A percentile compares a stretch with the other conserved stretches of the same genome.
Evolutionary conservation across 2,113 vertebrate species (phyloP).

Genomic region (Antechinus flavipes): DNA sequence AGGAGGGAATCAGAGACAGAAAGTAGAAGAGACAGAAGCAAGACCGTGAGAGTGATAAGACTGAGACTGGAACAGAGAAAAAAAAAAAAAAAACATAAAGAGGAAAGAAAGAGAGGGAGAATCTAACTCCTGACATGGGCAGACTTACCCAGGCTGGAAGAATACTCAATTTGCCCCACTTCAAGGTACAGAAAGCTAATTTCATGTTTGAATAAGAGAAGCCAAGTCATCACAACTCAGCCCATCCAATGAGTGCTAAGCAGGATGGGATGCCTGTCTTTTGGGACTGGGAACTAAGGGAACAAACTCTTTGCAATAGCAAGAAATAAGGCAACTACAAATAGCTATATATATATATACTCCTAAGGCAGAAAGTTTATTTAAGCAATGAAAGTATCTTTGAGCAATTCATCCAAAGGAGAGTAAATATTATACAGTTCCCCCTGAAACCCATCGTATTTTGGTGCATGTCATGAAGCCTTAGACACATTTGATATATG

Average conservation of each 20-base stretch:
- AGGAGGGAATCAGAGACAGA: background rate
- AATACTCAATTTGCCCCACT: background rate
- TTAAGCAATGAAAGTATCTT: background rate
- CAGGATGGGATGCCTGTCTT: background rate
- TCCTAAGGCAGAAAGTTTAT: constrained; percentile 11
- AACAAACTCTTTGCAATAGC: background rate
- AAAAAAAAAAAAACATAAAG: background rate
- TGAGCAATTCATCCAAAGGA: constrained; percentile 5
- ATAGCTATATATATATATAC: background rate
- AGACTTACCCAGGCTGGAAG: background rate
- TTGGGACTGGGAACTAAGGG: constrained; percentile 29
- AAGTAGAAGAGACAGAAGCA: background rate
- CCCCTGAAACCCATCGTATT: background rate
- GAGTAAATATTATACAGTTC: background rate
- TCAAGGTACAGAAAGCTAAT: background rate
- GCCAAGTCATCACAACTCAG: background rate
- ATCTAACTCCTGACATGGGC: background rate
- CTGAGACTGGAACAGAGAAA: background rate
- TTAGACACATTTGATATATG: background rate
- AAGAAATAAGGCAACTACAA: background rate
- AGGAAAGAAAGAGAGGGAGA: background rate
- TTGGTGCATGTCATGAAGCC: background rate
- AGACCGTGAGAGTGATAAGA: background rate
- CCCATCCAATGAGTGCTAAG: background rate
- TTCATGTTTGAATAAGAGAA: constrained; percentile 11